A percentile compares a stretch with the other conserved stretches of the same genome.
phyloP scores from a whole-genome alignment of 2,888 invertebrate species.

The Blomia tropicalis region DNA sequence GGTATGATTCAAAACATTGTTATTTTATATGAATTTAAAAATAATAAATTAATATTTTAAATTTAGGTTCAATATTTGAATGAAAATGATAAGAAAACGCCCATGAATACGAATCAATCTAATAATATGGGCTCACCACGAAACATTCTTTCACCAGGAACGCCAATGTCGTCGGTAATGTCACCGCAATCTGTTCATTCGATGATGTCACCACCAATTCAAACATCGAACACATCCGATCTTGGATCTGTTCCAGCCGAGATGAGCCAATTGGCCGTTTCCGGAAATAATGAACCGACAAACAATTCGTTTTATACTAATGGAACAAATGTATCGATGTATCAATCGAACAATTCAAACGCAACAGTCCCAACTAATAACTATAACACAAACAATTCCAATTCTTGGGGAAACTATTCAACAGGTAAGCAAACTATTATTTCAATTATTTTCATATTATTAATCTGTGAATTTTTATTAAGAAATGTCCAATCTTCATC shows the following conservation, averaged over 20 bases:
- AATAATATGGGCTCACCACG: background rate
- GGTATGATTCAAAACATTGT: slow-evolving; percentile 39
- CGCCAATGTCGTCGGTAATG: slow-evolving; percentile 15
- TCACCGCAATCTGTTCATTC: slow-evolving; percentile 11
- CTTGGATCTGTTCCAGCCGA: background rate
- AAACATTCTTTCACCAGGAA: slow-evolving; percentile 4
- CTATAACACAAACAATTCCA: background rate
- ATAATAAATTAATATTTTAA: background rate
- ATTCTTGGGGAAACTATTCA: background rate
- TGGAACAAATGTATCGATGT: no score
- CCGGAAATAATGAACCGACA: no score
- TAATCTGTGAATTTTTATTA: background rate
- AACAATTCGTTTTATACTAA: no score
- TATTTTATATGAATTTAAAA: background rate
- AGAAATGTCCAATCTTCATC: background rate
- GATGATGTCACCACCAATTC: slow-evolving; percentile 13
- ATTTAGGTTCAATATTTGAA: slow-evolving; percentile 19
- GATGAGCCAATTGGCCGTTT: no score
- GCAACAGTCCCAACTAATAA: background rate
- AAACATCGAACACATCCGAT: background rate
- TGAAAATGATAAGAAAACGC: background rate
- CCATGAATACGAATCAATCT: background rate
- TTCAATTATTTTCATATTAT: background rate
- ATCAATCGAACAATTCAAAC: no score
- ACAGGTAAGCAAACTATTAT: background rate